Percentiles rank a stretch among this genome's conserved stretches.
These are phyloP conservation scores for Phrynocephalus versicolor DNA, from an alignment of 2,113 vertebrate species.

Conservation along the genomic window DNA sequence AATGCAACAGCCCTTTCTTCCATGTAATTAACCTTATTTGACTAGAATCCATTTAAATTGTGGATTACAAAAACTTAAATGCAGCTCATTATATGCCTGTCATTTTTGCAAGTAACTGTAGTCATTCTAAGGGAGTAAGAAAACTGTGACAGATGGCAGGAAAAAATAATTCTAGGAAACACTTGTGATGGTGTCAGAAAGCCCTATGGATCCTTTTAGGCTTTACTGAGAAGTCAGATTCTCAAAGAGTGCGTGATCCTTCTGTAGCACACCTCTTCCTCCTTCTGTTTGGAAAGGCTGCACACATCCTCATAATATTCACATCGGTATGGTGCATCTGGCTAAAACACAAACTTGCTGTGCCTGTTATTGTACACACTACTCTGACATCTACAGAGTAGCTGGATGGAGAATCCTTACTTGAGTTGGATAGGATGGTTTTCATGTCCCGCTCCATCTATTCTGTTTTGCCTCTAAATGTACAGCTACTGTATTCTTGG, in stretches of 20 bases:
- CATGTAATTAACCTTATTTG: not conserved
- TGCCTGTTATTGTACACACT: not conserved
- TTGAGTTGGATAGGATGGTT: not conserved
- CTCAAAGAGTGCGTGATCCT: not conserved
- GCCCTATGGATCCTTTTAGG: not conserved
- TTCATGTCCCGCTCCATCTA: not conserved
- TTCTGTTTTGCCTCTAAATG: not conserved
- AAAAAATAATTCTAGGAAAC: not conserved
- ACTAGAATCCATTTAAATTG: not conserved
- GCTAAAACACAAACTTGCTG: not conserved
- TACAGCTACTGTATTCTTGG: constrained; percentile 90
- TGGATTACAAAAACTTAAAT: not conserved
- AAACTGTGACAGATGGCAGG: not conserved
- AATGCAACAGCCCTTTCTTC: not conserved
- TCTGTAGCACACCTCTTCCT: not conserved
- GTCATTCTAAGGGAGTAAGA: not conserved
- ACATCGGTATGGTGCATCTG: not conserved
- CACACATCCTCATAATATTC: not conserved
- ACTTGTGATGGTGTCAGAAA: not conserved
- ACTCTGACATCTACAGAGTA: not conserved
- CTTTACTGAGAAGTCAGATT: not conserved
- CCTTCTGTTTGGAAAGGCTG: not conserved
- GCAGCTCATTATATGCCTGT: not conserved
- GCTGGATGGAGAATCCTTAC: not conserved
- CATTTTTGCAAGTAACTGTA: not conserved